Conservation (phyloP, 2,113 vertebrate species). For the Dinomys branickii region DNA sequence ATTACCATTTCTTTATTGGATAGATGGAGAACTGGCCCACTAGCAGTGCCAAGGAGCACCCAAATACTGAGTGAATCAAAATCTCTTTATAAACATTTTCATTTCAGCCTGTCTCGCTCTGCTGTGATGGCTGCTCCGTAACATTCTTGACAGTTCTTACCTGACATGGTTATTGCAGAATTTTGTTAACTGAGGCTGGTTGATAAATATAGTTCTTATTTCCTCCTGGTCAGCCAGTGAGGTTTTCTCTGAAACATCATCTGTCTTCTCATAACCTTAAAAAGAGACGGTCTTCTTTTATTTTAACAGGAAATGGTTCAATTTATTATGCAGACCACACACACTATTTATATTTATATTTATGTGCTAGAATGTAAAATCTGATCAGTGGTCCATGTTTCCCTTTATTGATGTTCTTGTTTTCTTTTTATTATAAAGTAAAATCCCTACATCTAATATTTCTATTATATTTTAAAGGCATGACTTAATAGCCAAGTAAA, state of each 20-base stretch:
- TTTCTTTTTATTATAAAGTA: conserved; percentile 25
- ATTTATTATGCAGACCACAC: not conserved
- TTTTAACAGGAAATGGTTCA: conserved; percentile 35
- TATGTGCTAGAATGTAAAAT: not conserved
- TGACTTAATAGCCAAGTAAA: conserved; percentile 11
- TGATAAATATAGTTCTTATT: conserved; percentile 95
- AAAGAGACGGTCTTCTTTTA: conserved; percentile 62
- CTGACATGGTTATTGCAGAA: conserved; percentile 98
- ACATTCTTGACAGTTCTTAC: conserved; percentile 82
- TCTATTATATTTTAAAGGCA: not conserved
- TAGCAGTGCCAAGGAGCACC: not conserved
- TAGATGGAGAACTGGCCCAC: not conserved
- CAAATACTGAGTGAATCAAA: not conserved
- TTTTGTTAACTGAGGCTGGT: conserved; percentile 95
- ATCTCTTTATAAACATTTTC: not conserved
- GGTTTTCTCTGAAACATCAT: conserved; percentile 95
- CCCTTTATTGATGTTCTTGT: not conserved
- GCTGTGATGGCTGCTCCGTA: rapidly evolving
- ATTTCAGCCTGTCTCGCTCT: rapidly evolving
- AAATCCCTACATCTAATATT: not conserved
- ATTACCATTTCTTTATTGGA: not conserved
- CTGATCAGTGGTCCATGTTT: not conserved
- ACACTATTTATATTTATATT: not conserved
- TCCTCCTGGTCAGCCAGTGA: conserved; percentile 97
- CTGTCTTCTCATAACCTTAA: conserved; percentile 97